phyloP scores from a whole-genome alignment of 2,113 vertebrate genomes.

The Paramisgurnus dabryanus region DNA sequence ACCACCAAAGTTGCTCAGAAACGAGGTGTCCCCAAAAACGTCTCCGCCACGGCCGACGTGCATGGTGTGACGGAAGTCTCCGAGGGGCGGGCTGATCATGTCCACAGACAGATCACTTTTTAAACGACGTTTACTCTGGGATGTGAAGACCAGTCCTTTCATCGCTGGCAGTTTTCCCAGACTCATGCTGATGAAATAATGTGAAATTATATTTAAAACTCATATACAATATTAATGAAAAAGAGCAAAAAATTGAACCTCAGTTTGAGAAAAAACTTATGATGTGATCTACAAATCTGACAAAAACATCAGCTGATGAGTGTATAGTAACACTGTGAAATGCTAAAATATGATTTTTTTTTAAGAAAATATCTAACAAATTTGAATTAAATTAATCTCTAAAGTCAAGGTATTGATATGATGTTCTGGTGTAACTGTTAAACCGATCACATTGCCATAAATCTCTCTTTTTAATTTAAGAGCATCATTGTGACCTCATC shows the following conservation, averaged over 20 bases:
- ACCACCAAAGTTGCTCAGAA: constrained; percentile 89
- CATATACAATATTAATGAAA: constrained; percentile 18
- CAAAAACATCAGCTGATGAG: too few species aligned
- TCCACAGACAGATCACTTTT: constrained; percentile 86
- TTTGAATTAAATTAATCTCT: too few species aligned
- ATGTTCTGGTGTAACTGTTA: too few species aligned
- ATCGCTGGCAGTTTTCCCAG: constrained; percentile 86
- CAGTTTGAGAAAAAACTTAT: too few species aligned
- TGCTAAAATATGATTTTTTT: too few species aligned
- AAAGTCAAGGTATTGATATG: too few species aligned
- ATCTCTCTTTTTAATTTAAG: too few species aligned
- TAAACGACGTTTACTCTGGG: constrained; percentile 83
- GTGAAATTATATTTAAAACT: constrained; percentile 22
- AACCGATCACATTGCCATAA: too few species aligned
- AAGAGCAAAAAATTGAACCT: not conserved
- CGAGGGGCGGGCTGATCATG: constrained; percentile 93
- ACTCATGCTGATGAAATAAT: constrained; percentile 76
- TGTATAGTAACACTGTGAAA: too few species aligned
- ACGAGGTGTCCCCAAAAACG: constrained; percentile 95
- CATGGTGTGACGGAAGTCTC: constrained; percentile 96
- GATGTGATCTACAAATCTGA: too few species aligned
- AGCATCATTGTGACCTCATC: too few species aligned
- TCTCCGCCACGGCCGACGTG: constrained; percentile 92
- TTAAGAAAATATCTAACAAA: too few species aligned
- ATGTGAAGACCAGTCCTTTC: constrained; percentile 83